Percentiles rank a stretch among this genome's conserved stretches.
phyloP scores from a whole-genome alignment of 2,888 invertebrate genomes.

The Caenorhabditis parvicauda region DNA sequence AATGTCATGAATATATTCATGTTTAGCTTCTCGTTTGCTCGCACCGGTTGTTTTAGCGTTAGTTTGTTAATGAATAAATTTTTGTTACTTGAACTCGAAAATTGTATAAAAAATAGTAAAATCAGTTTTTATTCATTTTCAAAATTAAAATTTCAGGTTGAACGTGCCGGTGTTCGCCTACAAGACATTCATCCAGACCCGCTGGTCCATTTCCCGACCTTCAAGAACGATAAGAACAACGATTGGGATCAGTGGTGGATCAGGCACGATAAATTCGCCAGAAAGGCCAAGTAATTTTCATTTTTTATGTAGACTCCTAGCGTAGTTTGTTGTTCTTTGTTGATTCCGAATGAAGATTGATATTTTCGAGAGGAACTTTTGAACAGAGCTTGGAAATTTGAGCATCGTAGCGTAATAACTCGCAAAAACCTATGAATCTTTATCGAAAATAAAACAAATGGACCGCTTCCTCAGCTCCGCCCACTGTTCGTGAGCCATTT shows the following conservation, averaged over 20 bases:
- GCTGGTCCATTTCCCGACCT: conserved; percentile 48
- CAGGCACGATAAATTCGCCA: conserved; percentile 51
- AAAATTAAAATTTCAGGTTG: conserved; percentile 32
- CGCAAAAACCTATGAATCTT: no score
- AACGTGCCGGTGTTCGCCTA: conserved; percentile 41
- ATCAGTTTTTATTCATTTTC: no score
- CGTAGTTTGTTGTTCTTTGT: neutral
- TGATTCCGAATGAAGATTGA: neutral
- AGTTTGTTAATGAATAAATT: neutral
- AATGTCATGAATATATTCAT: no score
- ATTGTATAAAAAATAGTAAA: neutral
- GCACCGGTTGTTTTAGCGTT: no score
- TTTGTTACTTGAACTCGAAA: neutral
- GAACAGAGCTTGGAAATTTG: no score
- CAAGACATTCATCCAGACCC: conserved; percentile 56
- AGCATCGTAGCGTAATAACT: no score
- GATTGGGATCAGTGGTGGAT: conserved; percentile 59
- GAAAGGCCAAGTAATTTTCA: conserved; percentile 42
- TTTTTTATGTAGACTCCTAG: conserved; percentile 5
- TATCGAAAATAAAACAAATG: no score
- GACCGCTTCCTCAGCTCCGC: no score
- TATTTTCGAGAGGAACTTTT: no score
- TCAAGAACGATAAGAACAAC: conserved; percentile 51
- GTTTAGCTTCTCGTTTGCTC: neutral
- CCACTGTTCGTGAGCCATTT: no score